These are phyloP conservation scores for Galeopsomyia nigrocyanea DNA, from an alignment of 2,888 invertebrate genomes.

Conservation along the genomic window DNA sequence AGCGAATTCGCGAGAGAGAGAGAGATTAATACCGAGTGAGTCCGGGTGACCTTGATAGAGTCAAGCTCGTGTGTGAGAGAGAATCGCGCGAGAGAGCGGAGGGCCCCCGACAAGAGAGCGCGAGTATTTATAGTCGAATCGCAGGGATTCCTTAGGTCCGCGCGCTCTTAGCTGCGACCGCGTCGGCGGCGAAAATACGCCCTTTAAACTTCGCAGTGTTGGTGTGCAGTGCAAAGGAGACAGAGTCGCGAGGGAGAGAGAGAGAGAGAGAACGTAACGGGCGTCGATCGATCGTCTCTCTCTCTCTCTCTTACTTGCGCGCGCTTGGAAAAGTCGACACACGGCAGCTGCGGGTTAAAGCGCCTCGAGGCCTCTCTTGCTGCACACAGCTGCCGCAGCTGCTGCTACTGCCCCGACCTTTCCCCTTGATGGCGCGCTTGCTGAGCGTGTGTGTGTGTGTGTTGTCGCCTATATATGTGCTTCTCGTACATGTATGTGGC, in stretches of 20 bases:
- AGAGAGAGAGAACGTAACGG: no score
- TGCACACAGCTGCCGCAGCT: no score
- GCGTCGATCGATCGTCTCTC: neutral
- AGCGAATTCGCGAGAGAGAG: conserved; percentile 1
- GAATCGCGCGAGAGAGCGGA: conserved; percentile 39
- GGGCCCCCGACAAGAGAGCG: conserved; percentile 33
- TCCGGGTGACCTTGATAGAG: conserved; percentile 48
- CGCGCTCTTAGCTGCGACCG: conserved; percentile 15
- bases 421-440: neutral
- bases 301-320: neutral
- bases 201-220: neutral
- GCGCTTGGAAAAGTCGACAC: no score
- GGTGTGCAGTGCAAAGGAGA: neutral
- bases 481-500: neutral
- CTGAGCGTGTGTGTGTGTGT: neutral
- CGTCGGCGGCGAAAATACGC: neutral
- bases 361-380: no score
- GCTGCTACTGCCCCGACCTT: no score
- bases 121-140: conserved; percentile 56
- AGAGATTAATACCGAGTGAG: conserved; percentile 31
- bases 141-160: conserved; percentile 58
- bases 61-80: conserved; percentile 41
- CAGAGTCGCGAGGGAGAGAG: neutral
- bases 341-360: no score
- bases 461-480: neutral